Evolutionary conservation across 1,140 invertebrate species (phyloP), one percentile per base, ranked within the genome.

Genomic region (Choristoneura fumiferana): DNA sequence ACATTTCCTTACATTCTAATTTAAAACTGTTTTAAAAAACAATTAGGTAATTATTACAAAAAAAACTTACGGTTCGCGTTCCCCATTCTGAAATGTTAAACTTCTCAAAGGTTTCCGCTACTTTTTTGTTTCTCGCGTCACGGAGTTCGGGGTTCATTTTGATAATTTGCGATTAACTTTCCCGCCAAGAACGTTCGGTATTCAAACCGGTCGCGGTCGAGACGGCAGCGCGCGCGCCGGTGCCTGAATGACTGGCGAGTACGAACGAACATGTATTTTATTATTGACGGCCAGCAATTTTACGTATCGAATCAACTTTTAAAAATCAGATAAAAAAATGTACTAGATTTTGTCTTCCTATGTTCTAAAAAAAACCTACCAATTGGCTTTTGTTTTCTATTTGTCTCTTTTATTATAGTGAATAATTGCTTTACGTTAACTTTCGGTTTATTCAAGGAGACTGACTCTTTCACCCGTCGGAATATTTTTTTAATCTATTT

Each of bases 81-180:
- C 84, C 84, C 86, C 84, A 89, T 73, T 86, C 67, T 6, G 71
- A 74, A 35, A 84, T 86, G 69, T 86, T 89, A 63, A 75, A 89
- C 67, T 85, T 87, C 56, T 89, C 86, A 38, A 80, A 89, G 8
- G 81, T 85, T n/a, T 87, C 89, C 8, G 77, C 72, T n/a, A 90
- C 76, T 63, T 89, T 89, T 64, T 82, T 78, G 45, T 89, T 84
- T 55, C 89, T 78, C 67, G 70, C 70, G 57, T 85, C 78, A 18
- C 89, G 67, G 76, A 29, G 22, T 29, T 29, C 22, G 22, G 22
- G 6, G 22, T 87, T 90, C 89, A 90, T 90, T 63, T 69, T 84
- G 38, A 18, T 18, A 45, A 17, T 49, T 22, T 12, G 43, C 43
- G 18, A 49, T 0, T 40, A 55, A 72, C 68, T 77, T 82, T 81